Base-by-base conservation (phyloP, 2,797 vertebrate genomes). In the Eulemur coronatus region DNA sequence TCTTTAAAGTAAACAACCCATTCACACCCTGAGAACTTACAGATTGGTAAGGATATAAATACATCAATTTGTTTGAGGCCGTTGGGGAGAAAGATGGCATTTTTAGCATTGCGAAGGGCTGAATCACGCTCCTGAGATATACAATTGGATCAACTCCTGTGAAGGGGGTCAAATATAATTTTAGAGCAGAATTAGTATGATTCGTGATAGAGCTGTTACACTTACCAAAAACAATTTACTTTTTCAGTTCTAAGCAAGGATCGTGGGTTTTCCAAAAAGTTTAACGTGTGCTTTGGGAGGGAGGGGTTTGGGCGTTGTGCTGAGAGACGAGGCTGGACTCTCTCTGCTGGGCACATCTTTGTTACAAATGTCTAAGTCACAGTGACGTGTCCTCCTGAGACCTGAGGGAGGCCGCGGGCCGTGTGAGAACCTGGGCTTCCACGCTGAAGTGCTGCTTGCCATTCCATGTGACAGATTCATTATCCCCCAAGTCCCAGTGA, bases 1-100 rank as follows among this genome's bases (percentile, higher is more conserved):
- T 94, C 88, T 94, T 97, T 81, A 91, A 95, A 96, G 94, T 94
- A 96, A 98, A 97, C 96, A 97, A 84, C 81, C 92, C 57, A 72
- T 93, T 96, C 95, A 84, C 93, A 93, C 70, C 75, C 88, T 6
- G 73, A 86, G 97, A 90, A 61, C 90, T n/a, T 91, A 41, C 96
- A 97, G 95, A 94, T 95, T 75, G 79, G 80, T 70, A 57, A 84
- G 89, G 96, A 57, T 95, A 96, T 96, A 96, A 97, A 98, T 95
- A 97, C 48, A 93, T 73, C 75, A 46, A 20, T 95, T 96, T 92
- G 96, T 96, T 90, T 93, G 46, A 95, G 89, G 84, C 94, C 22
- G 81, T 63, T 67, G 89, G 89, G 52, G 94, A 89, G 90, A 43
- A 85, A 63, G 96, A 20, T 76, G 80, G 78, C 94, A 84, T 91